A percentile compares a stretch with the other conserved stretches of the same genome.
Evolutionary conservation across 2,113 vertebrate genomes (phyloP).

Genomic region (Bombycilla garrulus): DNA sequence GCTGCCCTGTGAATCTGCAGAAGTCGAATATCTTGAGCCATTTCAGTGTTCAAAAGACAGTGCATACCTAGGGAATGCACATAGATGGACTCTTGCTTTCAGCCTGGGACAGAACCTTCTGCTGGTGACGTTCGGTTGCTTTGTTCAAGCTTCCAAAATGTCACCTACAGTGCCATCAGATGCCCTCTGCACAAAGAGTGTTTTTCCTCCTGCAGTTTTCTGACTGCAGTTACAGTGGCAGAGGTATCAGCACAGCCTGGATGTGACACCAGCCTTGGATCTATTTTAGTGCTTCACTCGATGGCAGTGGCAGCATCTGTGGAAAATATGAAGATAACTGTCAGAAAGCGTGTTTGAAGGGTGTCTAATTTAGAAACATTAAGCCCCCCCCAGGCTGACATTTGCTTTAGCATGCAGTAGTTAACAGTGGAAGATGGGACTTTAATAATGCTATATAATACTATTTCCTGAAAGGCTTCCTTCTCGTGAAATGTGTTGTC

Average conservation of each 20-base stretch:
- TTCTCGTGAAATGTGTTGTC: background rate
- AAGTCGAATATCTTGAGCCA: background rate
- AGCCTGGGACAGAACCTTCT: background rate
- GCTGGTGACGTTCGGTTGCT: background rate
- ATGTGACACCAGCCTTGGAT: background rate
- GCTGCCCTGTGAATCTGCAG: background rate
- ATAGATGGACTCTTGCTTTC: background rate
- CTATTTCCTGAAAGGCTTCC: background rate
- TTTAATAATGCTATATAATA: background rate
- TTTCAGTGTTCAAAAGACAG: background rate
- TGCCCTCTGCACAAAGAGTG: background rate
- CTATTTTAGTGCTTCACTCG: constrained; percentile 21
- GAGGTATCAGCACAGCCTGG: constrained; percentile 8
- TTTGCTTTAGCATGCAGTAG: background rate
- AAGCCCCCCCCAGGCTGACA: background rate
- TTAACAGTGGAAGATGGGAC: background rate
- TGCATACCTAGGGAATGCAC: background rate
- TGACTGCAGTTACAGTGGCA: background rate
- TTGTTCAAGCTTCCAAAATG: background rate
- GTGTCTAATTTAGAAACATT: constrained; percentile 26
- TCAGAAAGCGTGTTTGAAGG: constrained; percentile 32
- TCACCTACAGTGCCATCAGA: background rate
- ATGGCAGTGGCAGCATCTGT: constrained; percentile 44
- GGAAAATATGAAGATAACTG: constrained; percentile 33
- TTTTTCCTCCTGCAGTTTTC: background rate